Percentiles rank a stretch among this genome's conserved stretches.
phyloP scores from a whole-genome alignment of 2,113 vertebrate species.

The Eclectus roratus region DNA sequence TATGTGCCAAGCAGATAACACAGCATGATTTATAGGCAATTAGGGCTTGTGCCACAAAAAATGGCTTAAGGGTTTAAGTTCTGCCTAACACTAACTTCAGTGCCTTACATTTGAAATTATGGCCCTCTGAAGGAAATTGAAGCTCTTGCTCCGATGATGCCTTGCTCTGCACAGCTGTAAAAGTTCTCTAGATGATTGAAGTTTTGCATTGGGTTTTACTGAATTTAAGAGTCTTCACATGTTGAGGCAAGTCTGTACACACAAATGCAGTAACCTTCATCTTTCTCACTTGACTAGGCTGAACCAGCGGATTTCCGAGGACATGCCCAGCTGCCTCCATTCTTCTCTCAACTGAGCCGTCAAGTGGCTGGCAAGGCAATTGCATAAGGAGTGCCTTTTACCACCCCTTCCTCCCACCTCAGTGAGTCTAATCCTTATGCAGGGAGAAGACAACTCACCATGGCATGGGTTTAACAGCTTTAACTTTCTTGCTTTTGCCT shows the following conservation, averaged over 20 bases:
- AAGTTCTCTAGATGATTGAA: background rate
- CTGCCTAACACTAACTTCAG: background rate
- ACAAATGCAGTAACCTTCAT: background rate
- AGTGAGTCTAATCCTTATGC: background rate
- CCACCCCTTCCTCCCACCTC: background rate
- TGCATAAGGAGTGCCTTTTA: background rate
- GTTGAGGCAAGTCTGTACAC: background rate
- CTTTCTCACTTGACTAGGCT: fast-evolving
- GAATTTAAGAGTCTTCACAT: background rate
- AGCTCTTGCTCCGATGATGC: background rate
- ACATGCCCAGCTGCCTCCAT: fast-evolving
- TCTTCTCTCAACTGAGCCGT: background rate
- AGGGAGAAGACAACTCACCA: fast-evolving
- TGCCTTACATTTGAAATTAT: background rate
- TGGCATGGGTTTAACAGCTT: background rate
- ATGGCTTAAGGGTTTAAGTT: background rate
- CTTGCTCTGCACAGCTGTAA: background rate
- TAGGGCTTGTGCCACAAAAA: background rate
- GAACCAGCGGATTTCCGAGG: background rate
- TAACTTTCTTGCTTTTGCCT: background rate
- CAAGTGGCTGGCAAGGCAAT: background rate
- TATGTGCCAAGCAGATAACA: background rate
- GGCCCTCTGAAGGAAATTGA: background rate
- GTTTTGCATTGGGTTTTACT: background rate
- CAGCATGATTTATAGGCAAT: background rate